Conservation (phyloP, 2,113 vertebrate genomes). For the Ellobius talpinus region DNA sequence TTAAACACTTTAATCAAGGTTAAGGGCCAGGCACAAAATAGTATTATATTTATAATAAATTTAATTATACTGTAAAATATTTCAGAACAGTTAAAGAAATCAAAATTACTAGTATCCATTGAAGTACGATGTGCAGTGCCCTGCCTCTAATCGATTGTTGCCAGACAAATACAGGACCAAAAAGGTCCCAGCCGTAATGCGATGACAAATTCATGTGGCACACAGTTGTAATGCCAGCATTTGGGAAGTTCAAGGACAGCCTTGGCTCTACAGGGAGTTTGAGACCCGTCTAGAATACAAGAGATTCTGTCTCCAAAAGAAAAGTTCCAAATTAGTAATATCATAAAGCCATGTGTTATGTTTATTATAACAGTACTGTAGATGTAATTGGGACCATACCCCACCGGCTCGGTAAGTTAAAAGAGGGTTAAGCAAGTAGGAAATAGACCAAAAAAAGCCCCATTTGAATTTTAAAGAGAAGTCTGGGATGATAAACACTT, state of each 20-base stretch:
- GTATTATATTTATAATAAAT: slow-evolving; percentile 25
- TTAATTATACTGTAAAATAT: not conserved
- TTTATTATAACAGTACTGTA: not conserved
- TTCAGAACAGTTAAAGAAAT: not conserved
- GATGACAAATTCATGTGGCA: not conserved
- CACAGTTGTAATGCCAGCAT: not conserved
- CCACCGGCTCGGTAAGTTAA: not conserved
- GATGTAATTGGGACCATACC: not conserved
- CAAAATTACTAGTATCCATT: not conserved
- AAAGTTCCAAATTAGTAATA: not conserved
- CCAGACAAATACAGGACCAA: not conserved
- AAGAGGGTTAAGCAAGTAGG: not conserved
- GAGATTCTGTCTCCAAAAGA: not conserved
- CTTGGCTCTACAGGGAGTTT: not conserved
- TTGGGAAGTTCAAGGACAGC: not conserved
- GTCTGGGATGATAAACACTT: not conserved
- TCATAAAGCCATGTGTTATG: not conserved
- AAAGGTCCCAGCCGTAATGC: not conserved
- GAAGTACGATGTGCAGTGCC: not conserved
- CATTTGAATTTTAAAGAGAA: not conserved
- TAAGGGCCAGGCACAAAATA: not conserved
- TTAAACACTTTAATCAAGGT: not conserved
- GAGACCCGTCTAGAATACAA: not conserved
- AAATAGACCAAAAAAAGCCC: not conserved
- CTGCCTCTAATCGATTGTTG: not conserved